Conservation (phyloP, 2,797 vertebrate species). For the Huso huso region DNA sequence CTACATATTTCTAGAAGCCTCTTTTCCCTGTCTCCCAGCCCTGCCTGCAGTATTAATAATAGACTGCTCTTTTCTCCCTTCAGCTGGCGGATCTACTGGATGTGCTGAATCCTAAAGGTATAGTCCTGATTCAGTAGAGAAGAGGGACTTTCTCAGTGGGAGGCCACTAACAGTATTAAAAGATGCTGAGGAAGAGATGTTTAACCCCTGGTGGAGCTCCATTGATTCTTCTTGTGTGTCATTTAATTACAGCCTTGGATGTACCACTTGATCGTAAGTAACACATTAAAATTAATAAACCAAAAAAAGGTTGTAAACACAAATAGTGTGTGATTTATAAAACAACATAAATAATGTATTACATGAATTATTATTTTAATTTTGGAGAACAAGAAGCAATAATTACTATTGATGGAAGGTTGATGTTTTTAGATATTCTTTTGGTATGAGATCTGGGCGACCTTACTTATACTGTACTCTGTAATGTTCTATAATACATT, state of each 20-base stretch:
- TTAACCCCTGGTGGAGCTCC: conserved; percentile 49
- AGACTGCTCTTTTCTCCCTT: conserved; percentile 26
- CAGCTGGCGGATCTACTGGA: conserved; percentile 43
- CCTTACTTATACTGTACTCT: too few species aligned
- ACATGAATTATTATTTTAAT: too few species aligned
- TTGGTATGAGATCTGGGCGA: too few species aligned
- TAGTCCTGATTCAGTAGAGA: conserved; percentile 36
- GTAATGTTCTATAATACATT: too few species aligned
- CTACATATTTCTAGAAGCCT: not conserved
- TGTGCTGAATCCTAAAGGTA: conserved; percentile 31
- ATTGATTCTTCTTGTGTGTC: conserved; percentile 70
- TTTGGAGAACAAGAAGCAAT: too few species aligned
- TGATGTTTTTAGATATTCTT: too few species aligned
- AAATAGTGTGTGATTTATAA: too few species aligned
- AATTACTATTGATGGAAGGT: too few species aligned
- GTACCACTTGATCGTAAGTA: conserved; percentile 94
- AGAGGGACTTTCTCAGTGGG: conserved; percentile 40
- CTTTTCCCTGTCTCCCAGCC: conserved; percentile 21
- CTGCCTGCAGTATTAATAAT: not conserved
- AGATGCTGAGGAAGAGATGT: conserved; percentile 65
- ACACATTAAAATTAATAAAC: conserved; percentile 11
- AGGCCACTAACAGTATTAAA: conserved; percentile 47
- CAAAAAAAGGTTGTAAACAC: not conserved
- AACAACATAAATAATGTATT: too few species aligned
- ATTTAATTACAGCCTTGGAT: conserved; percentile 71